These are phyloP conservation scores for Pediacus dermestoides DNA, from an alignment of 2,888 invertebrate species.

Conservation along the genomic window DNA sequence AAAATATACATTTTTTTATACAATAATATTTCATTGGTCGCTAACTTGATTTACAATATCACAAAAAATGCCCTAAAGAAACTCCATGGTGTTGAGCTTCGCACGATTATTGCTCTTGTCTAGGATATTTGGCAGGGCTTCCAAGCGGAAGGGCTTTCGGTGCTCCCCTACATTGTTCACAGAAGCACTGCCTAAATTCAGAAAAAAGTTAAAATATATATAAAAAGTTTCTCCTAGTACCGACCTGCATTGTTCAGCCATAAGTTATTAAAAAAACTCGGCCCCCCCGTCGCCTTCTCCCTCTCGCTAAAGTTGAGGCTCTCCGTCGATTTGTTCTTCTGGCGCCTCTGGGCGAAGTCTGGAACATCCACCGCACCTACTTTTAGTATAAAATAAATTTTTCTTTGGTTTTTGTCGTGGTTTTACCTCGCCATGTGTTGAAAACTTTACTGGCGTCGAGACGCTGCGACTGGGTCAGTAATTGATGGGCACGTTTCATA, in stretches of 20 bases:
- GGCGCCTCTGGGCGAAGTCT: slow-evolving; percentile 42
- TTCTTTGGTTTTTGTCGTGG: too few species aligned
- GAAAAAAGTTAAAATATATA: too few species aligned
- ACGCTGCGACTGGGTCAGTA: slow-evolving; percentile 56
- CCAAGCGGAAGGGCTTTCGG: slow-evolving; percentile 42
- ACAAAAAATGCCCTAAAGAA: slow-evolving; percentile 26
- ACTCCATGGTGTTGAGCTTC: slow-evolving; percentile 38
- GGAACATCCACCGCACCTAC: slow-evolving; percentile 31
- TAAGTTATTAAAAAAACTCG: slow-evolving; percentile 31
- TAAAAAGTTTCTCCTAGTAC: not conserved
- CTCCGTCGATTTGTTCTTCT: slow-evolving; percentile 39
- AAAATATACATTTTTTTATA: not conserved
- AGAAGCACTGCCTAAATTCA: slow-evolving; percentile 29
- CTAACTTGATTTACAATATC: not conserved
- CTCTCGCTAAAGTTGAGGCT: slow-evolving; percentile 26
- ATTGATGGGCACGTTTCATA: slow-evolving; percentile 57
- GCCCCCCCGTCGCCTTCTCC: slow-evolving; percentile 19
- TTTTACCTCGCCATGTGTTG: slow-evolving; percentile 54
- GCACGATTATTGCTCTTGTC: slow-evolving; percentile 33
- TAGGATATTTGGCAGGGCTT: slow-evolving; percentile 45
- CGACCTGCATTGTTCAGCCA: slow-evolving; percentile 36
- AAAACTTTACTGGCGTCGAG: slow-evolving; percentile 55
- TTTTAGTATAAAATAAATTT: too few species aligned
- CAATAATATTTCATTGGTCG: slow-evolving; percentile 2
- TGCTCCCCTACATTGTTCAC: slow-evolving; percentile 27